Conservation (phyloP, 2,113 vertebrate genomes). For the Chionodraco myersi region DNA sequence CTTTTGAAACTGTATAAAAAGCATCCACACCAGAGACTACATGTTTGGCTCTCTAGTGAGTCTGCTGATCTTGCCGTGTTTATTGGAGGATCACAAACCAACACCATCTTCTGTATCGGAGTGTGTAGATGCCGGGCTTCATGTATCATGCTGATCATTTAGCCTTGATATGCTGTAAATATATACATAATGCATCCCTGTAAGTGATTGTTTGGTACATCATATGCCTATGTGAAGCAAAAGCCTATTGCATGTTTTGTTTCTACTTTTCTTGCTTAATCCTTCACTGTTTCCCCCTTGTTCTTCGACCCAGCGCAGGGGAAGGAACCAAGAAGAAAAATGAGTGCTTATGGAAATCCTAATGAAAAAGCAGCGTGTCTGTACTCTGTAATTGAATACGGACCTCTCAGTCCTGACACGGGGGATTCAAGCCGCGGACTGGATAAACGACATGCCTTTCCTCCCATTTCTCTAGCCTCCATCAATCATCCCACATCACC, state of each 20-base stretch:
- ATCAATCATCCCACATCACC: slow-evolving; percentile 61
- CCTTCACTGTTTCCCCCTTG: slow-evolving; percentile 10
- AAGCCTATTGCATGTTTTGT: slow-evolving; percentile 9
- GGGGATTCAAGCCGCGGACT: slow-evolving; percentile 44
- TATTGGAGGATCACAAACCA: too few relatives aligned
- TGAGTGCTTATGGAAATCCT: slow-evolving; percentile 47
- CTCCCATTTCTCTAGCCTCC: slow-evolving; percentile 42
- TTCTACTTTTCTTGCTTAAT: slow-evolving; percentile 17
- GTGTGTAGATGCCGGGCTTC: too few relatives aligned
- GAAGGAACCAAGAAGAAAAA: slow-evolving; percentile 45
- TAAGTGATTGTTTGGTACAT: background rate
- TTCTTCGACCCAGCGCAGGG: background rate
- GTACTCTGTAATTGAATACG: slow-evolving; percentile 74
- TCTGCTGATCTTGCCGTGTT: too few relatives aligned
- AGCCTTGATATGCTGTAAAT: too few relatives aligned
- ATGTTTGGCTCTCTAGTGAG: too few relatives aligned
- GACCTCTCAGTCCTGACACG: slow-evolving; percentile 40
- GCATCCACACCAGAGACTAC: too few relatives aligned
- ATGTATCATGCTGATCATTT: too few relatives aligned
- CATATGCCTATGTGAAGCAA: slow-evolving; percentile 14
- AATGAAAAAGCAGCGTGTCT: slow-evolving; percentile 56
- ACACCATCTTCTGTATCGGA: too few relatives aligned
- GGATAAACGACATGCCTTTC: slow-evolving; percentile 59
- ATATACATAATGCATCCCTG: too few relatives aligned
- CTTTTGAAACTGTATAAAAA: too few relatives aligned